A percentile compares a stretch with the other conserved stretches of the same genome.
These are phyloP conservation scores for Ammodytes dubius DNA, from an alignment of 2,113 vertebrate genomes.

Conservation along the genomic window DNA sequence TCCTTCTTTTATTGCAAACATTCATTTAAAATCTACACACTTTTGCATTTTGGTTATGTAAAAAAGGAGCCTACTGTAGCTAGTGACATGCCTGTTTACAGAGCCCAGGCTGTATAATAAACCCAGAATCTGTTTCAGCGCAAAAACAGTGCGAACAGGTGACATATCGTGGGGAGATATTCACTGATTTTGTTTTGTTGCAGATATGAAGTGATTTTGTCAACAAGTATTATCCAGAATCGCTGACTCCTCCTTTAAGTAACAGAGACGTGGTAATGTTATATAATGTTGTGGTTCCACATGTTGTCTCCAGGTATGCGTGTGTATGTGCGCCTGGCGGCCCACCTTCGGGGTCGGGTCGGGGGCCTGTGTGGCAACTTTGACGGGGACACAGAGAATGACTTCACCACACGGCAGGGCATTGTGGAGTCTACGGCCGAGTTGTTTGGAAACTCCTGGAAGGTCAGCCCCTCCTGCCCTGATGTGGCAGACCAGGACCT, in stretches of 20 bases:
- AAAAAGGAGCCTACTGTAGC: too few relatives aligned
- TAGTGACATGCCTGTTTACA: too few relatives aligned
- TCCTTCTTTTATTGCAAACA: too few relatives aligned
- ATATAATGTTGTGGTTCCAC: not conserved
- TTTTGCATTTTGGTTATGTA: not conserved
- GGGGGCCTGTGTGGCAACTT: slow-evolving; percentile 92
- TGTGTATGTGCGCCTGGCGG: slow-evolving; percentile 88
- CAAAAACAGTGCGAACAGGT: too few relatives aligned
- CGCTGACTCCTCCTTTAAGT: not conserved
- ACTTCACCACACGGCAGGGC: slow-evolving; percentile 90
- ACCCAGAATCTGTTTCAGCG: too few relatives aligned
- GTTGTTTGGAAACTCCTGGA: slow-evolving; percentile 94
- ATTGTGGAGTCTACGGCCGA: slow-evolving; percentile 89
- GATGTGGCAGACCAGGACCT: slow-evolving; percentile 85
- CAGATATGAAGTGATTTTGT: too few relatives aligned
- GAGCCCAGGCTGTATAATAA: too few relatives aligned
- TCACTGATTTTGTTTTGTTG: too few relatives aligned
- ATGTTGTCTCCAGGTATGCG: slow-evolving; percentile 85
- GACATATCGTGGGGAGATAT: too few relatives aligned
- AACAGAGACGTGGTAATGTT: not conserved
- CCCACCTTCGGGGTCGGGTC: slow-evolving; percentile 86
- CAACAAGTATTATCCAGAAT: too few relatives aligned
- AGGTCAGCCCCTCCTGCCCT: slow-evolving; percentile 90
- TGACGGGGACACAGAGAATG: slow-evolving; percentile 91
- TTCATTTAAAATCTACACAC: too few relatives aligned